Percentiles rank a stretch among this genome's conserved stretches.
Evolutionary conservation across 2,113 vertebrate genomes (phyloP).

Genomic region (Toxotes chatareus): DNA sequence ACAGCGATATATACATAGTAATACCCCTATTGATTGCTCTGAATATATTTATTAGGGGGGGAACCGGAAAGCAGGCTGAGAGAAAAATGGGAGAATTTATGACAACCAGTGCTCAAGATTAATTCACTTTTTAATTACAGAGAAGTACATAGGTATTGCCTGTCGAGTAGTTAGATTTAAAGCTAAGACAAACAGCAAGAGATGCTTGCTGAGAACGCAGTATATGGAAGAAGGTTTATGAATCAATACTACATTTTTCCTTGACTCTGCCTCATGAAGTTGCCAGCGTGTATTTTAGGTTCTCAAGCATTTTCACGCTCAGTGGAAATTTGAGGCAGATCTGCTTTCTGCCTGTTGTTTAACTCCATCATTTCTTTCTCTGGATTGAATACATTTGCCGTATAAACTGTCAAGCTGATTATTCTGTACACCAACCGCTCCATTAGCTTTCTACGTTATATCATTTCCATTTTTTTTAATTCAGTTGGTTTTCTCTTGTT

Average conservation of each 20-base stretch:
- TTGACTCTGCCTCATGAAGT: slow-evolving; percentile 43
- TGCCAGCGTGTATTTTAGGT: slow-evolving; percentile 23
- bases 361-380: slow-evolving; percentile 18
- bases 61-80: slow-evolving; percentile 36
- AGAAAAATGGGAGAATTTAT: slow-evolving; percentile 65
- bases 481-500: slow-evolving; percentile 35
- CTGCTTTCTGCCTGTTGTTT: slow-evolving; percentile 13
- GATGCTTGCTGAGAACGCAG: slow-evolving; percentile 72
- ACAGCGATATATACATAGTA: slow-evolving; percentile 65
- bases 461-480: slow-evolving; percentile 28
- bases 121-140: slow-evolving; percentile 80
- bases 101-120: slow-evolving; percentile 68
- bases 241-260: slow-evolving; percentile 72
- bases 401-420: slow-evolving; percentile 20
- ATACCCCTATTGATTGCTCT: slow-evolving; percentile 64
- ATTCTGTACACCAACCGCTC: background rate
- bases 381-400: background rate
- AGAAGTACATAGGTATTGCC: slow-evolving; percentile 70
- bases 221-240: slow-evolving; percentile 54
- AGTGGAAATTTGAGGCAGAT: slow-evolving; percentile 2
- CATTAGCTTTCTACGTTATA: background rate
- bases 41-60: slow-evolving; percentile 61
- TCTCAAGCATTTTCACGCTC: slow-evolving; percentile 18
- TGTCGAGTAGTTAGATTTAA: slow-evolving; percentile 72
- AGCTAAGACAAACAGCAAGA: slow-evolving; percentile 62